Conservation (phyloP, 2,113 vertebrate genomes). For the Platycercus adscitus region DNA sequence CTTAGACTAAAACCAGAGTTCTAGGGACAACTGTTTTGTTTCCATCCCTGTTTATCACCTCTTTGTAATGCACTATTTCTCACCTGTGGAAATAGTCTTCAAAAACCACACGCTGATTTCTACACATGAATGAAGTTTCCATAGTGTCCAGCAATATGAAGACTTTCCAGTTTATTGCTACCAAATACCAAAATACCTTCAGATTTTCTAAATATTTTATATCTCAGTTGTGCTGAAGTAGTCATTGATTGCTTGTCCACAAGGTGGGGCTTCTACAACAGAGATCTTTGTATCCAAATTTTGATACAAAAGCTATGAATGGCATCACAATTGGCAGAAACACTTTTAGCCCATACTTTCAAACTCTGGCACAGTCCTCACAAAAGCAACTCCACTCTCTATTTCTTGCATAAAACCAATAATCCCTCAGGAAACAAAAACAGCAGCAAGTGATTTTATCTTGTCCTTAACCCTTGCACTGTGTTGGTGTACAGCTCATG, state of each 20-base stretch:
- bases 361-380: not conserved
- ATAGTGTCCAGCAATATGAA: not conserved
- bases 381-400: not conserved
- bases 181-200: not conserved
- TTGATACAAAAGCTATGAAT: not conserved
- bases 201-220: not conserved
- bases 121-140: not conserved
- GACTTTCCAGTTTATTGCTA: not conserved
- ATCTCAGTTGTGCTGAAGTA: not conserved
- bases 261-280: conserved; percentile 66
- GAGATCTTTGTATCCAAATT: not conserved
- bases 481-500: not conserved
- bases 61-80: not conserved
- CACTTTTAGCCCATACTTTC: not conserved
- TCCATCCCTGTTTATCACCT: not conserved
- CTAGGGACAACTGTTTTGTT: not conserved
- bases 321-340: not conserved
- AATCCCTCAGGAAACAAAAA: not conserved
- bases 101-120: not conserved
- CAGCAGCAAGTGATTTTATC: not conserved
- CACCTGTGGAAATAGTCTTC: not conserved
- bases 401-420: not conserved
- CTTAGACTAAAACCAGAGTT: not conserved
- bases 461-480: not conserved
- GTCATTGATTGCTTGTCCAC: conserved; percentile 53